phyloP scores from a whole-genome alignment of 1,140 invertebrate species.

The Chelonus insularis region DNA sequence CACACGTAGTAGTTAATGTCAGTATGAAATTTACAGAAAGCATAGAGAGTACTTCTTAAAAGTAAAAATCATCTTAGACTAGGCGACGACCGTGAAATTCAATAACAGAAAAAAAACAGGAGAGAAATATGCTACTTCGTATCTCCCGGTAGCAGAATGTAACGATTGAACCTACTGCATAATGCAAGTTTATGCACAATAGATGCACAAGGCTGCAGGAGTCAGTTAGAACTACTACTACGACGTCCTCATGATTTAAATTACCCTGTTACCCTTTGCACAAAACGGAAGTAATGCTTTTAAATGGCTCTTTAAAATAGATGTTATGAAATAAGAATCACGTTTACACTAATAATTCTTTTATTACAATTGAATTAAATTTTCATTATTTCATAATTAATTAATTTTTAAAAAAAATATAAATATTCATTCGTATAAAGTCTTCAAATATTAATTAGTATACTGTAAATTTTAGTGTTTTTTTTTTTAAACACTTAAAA shows the following conservation, averaged over 20 bases:
- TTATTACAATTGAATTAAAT: too few relatives aligned
- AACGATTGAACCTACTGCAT: constrained; percentile 18
- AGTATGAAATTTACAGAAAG: not conserved
- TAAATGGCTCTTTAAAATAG: not conserved
- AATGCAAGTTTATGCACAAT: constrained; percentile 28
- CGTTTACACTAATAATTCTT: too few relatives aligned
- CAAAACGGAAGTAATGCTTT: constrained; percentile 14
- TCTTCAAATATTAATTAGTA: too few relatives aligned
- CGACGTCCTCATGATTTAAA: constrained; percentile 20
- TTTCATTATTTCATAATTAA: too few relatives aligned
- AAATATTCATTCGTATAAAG: too few relatives aligned
- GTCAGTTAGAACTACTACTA: constrained; percentile 2
- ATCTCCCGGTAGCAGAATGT: not conserved
- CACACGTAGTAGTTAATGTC: not conserved
- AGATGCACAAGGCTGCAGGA: constrained; percentile 22
- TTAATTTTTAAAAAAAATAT: too few relatives aligned
- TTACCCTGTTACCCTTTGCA: constrained; percentile 8
- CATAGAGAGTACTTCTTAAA: constrained; percentile 14
- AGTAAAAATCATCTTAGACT: not conserved
- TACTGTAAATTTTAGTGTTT: too few relatives aligned
- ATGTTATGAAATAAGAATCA: too few relatives aligned
- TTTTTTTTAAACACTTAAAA: too few relatives aligned
- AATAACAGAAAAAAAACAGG: constrained; percentile 4
- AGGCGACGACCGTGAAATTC: constrained; percentile 21
- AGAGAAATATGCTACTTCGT: not conserved